Evolutionary conservation across 2,888 invertebrate species (phyloP), one percentile per base, ranked within the genome.

Genomic region (Luffia ferchaultella): DNA sequence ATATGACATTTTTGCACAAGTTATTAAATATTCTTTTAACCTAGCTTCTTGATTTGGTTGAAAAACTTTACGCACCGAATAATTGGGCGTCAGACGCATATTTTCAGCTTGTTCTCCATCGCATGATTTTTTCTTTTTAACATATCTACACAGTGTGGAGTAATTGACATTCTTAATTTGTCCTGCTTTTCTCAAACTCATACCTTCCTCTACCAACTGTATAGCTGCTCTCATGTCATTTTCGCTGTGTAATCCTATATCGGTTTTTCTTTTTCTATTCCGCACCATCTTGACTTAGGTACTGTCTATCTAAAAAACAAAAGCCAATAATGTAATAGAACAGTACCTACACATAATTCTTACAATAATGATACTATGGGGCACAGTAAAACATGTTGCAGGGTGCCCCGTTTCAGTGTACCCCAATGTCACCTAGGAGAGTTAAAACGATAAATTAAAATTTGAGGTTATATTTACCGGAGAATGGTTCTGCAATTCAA

Each of bases 41-140:
- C 5, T 12, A 46, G 44, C 20, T 46, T 60, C 59, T 44, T 54
- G 41, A 49, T 49, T 51, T 42, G 42, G 19, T 19, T 48, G 52
- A 50, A 58, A 58, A 20, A 58, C 50, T 53, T 55, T 54, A n/a
- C 52, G 55, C 1, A 55, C 54, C 16, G 45, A 50, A 50, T 57
- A 58, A 51, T 55, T 54, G 15, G 55, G 54, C 20, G 15, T 30
- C 51, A 51, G 20, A 42, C 30, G 30, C 12, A 30, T 3, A 30
- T 30, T 12, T 30, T 30, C 12, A 30, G 5, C 12, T 20, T 47
- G 30, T 5, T 9, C 18, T 47, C 18, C 44, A 9, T 41, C n/a
- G 1, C 20, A 20, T 19, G 45, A 46, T 49, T 47, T 30, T 16
- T 43, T 43, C 50, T 54, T 54, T 40, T 49, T 52, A 18, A 48